phyloP scores from a whole-genome alignment of 2,888 invertebrate species.

The Xestia sexstrigata region DNA sequence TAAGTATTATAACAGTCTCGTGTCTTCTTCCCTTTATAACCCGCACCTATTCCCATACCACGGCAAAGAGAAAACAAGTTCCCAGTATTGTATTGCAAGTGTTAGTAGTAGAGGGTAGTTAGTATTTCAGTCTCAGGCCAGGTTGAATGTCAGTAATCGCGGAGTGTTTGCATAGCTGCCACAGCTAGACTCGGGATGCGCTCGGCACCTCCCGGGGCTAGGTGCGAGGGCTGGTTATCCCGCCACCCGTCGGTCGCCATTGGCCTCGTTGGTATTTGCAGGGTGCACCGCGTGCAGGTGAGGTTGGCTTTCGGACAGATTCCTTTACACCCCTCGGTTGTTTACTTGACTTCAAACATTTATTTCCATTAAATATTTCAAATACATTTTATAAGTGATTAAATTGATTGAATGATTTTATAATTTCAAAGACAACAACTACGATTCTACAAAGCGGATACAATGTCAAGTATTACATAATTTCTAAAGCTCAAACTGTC shows the following conservation, averaged over 20 bases:
- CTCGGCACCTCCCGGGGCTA: slow-evolving; percentile 50
- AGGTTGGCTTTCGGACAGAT: slow-evolving; percentile 58
- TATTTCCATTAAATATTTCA: slow-evolving; percentile 57
- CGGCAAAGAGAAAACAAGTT: slow-evolving; percentile 58
- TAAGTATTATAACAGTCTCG: neutral
- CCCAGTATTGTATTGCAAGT: slow-evolving; percentile 26
- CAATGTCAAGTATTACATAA: slow-evolving; percentile 61
- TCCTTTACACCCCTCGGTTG: slow-evolving; percentile 59
- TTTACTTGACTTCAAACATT: slow-evolving; percentile 62
- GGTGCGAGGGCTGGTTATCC: slow-evolving; percentile 59
- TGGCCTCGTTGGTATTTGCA: slow-evolving; percentile 60
- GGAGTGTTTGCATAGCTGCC: slow-evolving; percentile 26
- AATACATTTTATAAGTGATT: slow-evolving; percentile 50
- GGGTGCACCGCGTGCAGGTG: slow-evolving; percentile 61
- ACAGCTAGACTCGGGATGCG: slow-evolving; percentile 52
- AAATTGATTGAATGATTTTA: slow-evolving; percentile 45
- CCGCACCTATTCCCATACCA: slow-evolving; percentile 13
- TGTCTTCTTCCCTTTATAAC: slow-evolving; percentile 4
- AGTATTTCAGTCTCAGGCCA: slow-evolving; percentile 41
- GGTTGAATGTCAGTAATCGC: slow-evolving; percentile 63
- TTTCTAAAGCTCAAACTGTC: slow-evolving; percentile 62
- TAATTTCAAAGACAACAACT: slow-evolving; percentile 56
- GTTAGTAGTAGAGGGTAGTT: slow-evolving; percentile 13
- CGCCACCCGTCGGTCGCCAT: slow-evolving; percentile 63
- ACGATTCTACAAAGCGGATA: slow-evolving; percentile 54